Percentiles rank a stretch among this genome's conserved stretches.
Conservation (phyloP, 2,888 invertebrate genomes). For the Leistus spinibarbis region DNA sequence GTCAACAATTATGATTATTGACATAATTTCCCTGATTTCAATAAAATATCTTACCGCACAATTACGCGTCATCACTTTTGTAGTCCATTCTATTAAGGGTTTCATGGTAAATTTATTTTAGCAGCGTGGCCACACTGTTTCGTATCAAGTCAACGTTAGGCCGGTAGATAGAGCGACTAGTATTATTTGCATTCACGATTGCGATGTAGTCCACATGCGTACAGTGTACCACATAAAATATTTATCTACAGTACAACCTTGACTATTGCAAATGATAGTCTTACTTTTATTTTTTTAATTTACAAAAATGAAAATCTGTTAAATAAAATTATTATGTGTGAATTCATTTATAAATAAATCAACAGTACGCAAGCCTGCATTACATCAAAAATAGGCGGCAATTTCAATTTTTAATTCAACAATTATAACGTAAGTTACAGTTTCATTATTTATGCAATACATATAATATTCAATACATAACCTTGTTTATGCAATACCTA, state of each 20-base stretch:
- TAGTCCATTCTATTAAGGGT: not conserved
- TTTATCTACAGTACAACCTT: slow-evolving; percentile 36
- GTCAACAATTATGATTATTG: no score
- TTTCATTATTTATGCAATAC: not conserved
- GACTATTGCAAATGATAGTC: slow-evolving; percentile 21
- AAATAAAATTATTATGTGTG: slow-evolving; percentile 1
- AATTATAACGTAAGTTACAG: not conserved
- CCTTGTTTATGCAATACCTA: not conserved
- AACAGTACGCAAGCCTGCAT: not conserved
- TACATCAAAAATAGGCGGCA: not conserved
- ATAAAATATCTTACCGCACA: no score
- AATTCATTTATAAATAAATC: not conserved
- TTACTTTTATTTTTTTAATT: slow-evolving; percentile 20
- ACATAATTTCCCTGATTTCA: no score
- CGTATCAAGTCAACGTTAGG: slow-evolving; percentile 12
- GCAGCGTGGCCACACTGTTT: slow-evolving; percentile 16
- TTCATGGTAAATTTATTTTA: not conserved
- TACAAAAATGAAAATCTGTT: not conserved
- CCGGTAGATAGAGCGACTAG: slow-evolving; percentile 25
- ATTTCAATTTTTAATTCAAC: slow-evolving; percentile 5
- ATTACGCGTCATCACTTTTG: no score
- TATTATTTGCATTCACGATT: not conserved
- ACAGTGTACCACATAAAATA: slow-evolving; percentile 8
- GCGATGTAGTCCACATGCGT: not conserved
- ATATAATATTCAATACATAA: not conserved